These are phyloP conservation scores for Lepidurus packardi DNA, from an alignment of 1,140 invertebrate genomes.

Conservation along the genomic window DNA sequence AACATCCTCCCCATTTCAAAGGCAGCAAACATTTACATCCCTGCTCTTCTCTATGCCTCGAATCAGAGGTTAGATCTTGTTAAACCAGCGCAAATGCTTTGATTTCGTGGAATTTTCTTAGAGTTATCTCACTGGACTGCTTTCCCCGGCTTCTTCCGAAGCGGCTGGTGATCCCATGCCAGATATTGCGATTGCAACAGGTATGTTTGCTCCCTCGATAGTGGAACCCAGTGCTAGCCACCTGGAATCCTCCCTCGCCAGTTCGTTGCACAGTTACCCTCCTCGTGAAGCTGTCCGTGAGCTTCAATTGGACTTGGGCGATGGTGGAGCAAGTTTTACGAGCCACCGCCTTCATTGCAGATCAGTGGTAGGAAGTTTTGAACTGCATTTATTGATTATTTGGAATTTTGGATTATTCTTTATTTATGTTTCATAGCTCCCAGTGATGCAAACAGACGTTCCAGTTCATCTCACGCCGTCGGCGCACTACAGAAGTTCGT, in stretches of 20 bases:
- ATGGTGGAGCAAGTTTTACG: conserved; percentile 50
- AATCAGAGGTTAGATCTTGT: neutral
- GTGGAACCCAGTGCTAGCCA: conserved; percentile 11
- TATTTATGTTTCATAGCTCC: neutral
- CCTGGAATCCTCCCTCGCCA: neutral
- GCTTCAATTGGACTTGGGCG: conserved; percentile 65
- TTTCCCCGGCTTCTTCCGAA: conserved; percentile 34
- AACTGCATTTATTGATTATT: neutral
- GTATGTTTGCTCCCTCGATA: conserved; percentile 56
- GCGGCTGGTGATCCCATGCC: conserved; percentile 65
- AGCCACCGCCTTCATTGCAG: conserved; percentile 13
- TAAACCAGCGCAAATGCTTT: neutral
- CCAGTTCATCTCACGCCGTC: conserved; percentile 4
- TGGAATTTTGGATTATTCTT: neutral
- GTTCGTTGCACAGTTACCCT: conserved; percentile 46
- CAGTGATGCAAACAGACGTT: conserved; percentile 1
- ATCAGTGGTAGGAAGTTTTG: neutral
- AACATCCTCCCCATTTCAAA: conserved; percentile 11
- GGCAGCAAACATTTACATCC: conserved; percentile 37
- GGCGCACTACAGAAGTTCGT: neutral
- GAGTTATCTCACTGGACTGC: conserved; percentile 36
- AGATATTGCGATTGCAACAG: conserved; percentile 80
- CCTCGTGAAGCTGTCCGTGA: conserved; percentile 58
- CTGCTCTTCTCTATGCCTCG: neutral
- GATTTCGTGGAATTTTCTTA: conserved; percentile 28